Percentiles rank a stretch among this genome's conserved stretches.
These are phyloP conservation scores for Anoplolepis gracilipes DNA, from an alignment of 1,140 invertebrate species.

Conservation along the genomic window DNA sequence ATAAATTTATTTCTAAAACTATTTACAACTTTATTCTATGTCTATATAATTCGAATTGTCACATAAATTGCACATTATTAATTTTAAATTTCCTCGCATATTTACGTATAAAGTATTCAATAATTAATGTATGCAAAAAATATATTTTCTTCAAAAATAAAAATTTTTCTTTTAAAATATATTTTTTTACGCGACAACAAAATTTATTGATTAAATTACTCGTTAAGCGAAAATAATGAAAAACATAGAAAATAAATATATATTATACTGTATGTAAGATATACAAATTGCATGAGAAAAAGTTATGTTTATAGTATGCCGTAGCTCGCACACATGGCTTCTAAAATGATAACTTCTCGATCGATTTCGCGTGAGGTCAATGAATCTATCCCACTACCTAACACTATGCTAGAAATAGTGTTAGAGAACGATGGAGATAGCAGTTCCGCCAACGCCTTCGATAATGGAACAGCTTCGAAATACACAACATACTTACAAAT, in stretches of 20 bases:
- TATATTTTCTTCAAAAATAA: too few species aligned
- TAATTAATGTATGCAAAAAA: too few species aligned
- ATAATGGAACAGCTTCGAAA: conserved; percentile 34
- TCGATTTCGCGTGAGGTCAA: conserved; percentile 72
- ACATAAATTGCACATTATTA: too few species aligned
- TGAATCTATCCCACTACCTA: conserved; percentile 62
- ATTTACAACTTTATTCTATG: neutral
- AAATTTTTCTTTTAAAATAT: neutral
- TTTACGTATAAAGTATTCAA: too few species aligned
- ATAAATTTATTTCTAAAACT: neutral
- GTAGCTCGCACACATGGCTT: neutral
- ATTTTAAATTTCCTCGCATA: too few species aligned
- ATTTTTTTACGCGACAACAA: neutral
- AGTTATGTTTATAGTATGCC: conserved; percentile 22
- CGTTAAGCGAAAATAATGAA: neutral
- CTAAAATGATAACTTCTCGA: conserved; percentile 62
- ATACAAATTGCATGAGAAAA: neutral
- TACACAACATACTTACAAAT: conserved; percentile 21
- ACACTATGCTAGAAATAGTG: conserved; percentile 39
- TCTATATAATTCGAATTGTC: neutral
- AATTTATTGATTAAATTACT: neutral
- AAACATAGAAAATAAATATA: neutral
- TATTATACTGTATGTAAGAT: neutral
- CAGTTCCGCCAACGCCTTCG: conserved; percentile 46
- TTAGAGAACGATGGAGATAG: conserved; percentile 41